Evolutionary conservation across 37 sponge, comb jelly and placozoan species (phyloP).

Genomic region (Bolinopsis microptera): DNA sequence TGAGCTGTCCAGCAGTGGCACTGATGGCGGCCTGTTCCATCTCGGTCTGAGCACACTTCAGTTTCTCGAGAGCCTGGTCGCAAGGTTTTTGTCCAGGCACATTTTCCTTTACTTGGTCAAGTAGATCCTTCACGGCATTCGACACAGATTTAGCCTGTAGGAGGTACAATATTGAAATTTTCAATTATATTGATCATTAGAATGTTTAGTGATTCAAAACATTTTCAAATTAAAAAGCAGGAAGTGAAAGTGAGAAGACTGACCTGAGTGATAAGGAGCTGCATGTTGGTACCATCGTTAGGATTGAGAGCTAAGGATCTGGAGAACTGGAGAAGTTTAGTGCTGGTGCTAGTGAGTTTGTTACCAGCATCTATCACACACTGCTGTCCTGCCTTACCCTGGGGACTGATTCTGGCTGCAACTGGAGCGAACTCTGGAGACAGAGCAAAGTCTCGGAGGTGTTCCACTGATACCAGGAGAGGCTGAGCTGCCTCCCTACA

Average conservation of each 20-base stretch:
- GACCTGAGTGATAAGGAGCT: slow-evolving; percentile 79
- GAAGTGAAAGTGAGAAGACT: no score
- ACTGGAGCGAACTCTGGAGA: slow-evolving; percentile 94
- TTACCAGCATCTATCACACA: slow-evolving; percentile 77
- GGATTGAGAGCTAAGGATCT: slow-evolving; percentile 86
- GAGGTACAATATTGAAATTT: no score
- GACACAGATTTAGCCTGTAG: slow-evolving; percentile 79
- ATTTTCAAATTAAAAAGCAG: no score
- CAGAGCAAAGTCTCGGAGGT: slow-evolving; percentile 87
- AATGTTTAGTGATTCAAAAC: no score
- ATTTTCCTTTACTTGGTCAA: slow-evolving; percentile 74
- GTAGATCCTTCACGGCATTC: slow-evolving; percentile 79
- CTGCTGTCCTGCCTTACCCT: slow-evolving; percentile 75
- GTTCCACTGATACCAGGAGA: slow-evolving; percentile 92
- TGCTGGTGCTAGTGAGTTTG: slow-evolving; percentile 75
- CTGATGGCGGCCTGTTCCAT: slow-evolving; percentile 86
- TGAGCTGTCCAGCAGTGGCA: slow-evolving; percentile 77
- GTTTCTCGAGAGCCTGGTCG: slow-evolving; percentile 78
- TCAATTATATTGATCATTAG: no score
- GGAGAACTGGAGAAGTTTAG: slow-evolving; percentile 79
- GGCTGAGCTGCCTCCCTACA: slow-evolving; percentile 86
- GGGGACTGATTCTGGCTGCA: slow-evolving; percentile 89
- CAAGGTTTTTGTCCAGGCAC: slow-evolving; percentile 89
- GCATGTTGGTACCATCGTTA: slow-evolving; percentile 88
- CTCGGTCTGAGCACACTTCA: slow-evolving; percentile 78